Percentiles rank a stretch among this genome's conserved stretches.
Conservation (phyloP, 2,797 vertebrate species). For the Cuniculus paca region DNA sequence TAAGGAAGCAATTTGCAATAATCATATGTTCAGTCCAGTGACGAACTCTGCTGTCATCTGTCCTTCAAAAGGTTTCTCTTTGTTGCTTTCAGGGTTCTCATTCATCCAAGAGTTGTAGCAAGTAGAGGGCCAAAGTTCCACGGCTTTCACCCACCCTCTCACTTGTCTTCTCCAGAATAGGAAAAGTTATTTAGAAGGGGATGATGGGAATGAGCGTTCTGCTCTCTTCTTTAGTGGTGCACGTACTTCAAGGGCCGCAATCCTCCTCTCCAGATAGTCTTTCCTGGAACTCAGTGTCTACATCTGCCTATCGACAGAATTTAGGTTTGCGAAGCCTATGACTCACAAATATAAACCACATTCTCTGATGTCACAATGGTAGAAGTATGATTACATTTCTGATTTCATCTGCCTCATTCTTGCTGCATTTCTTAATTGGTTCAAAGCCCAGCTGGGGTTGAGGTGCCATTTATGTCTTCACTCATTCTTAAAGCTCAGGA, state of each 20-base stretch:
- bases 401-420: not conserved
- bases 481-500: not conserved
- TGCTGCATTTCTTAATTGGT: not conserved
- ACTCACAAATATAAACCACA: slow-evolving; percentile 12
- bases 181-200: not conserved
- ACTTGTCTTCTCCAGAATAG: not conserved
- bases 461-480: not conserved
- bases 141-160: not conserved
- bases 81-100: not conserved
- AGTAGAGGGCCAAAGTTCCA: not conserved
- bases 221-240: not conserved
- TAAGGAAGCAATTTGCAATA: not conserved
- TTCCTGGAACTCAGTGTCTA: not conserved
- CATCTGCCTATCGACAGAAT: not conserved
- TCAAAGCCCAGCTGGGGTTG: not conserved
- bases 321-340: not conserved
- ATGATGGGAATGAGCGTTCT: not conserved
- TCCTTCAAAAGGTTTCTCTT: not conserved
- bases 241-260: not conserved
- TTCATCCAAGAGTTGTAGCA: not conserved
- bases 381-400: not conserved
- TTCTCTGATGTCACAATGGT: not conserved
- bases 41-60: not conserved
- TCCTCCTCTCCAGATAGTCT: not conserved
- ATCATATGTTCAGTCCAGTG: not conserved